phyloP scores from a whole-genome alignment of 2,797 vertebrate species.

The Setipinna tenuifilis region DNA sequence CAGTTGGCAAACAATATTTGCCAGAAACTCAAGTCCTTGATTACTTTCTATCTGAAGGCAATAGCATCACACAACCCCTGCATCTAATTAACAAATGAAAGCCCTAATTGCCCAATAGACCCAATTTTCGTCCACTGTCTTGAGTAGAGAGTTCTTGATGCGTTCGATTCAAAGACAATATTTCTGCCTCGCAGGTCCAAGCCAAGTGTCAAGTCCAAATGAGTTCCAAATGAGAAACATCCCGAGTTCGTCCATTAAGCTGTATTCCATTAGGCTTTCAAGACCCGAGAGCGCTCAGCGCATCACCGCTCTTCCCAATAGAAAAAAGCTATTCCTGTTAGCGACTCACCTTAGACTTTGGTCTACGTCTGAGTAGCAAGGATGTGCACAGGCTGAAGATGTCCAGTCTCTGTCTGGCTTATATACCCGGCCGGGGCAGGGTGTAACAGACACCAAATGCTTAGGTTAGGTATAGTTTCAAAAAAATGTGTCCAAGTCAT shows the following conservation, averaged over 20 bases:
- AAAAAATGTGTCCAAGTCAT: conserved; percentile 66
- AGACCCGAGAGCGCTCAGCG: not conserved
- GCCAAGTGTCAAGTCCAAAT: conserved; percentile 36
- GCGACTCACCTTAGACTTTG: conserved; percentile 61
- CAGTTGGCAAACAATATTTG: not conserved
- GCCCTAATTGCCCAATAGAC: not conserved
- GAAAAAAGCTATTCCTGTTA: not conserved
- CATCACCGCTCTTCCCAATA: not conserved
- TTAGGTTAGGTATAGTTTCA: conserved; percentile 56
- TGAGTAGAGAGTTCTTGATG: not conserved
- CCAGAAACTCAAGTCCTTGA: not conserved
- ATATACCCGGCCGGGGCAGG: conserved; percentile 51
- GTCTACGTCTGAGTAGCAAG: conserved; percentile 42
- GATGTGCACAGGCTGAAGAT: conserved; percentile 48
- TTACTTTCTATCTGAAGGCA: not conserved
- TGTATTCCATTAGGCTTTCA: conserved; percentile 47
- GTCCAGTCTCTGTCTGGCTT: conserved; percentile 34
- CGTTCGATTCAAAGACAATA: not conserved
- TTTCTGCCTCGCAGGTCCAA: conserved; percentile 32
- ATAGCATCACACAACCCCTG: not conserved
- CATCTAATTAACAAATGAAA: not conserved
- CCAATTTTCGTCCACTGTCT: not conserved
- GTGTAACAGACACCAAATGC: conserved; percentile 63
- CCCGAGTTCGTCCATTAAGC: conserved; percentile 30
- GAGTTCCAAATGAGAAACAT: conserved; percentile 43